Percentiles rank a stretch among this genome's conserved stretches.
phyloP scores from a whole-genome alignment of 2,797 vertebrate genomes.

The Sarcophilus harrisii region DNA sequence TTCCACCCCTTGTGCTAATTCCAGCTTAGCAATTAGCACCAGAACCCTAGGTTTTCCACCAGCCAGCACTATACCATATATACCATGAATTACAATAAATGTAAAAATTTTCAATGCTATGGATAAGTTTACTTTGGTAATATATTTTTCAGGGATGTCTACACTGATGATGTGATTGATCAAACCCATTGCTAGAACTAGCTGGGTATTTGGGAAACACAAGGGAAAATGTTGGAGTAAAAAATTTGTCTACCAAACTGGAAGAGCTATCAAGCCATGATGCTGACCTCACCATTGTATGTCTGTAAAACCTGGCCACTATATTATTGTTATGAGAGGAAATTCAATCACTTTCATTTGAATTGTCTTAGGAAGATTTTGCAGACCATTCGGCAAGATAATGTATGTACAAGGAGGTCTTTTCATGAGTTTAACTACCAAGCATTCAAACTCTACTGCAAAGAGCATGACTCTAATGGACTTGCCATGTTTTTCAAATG shows the following conservation, averaged over 20 bases:
- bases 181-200: fast-evolving
- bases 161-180: not conserved
- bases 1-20: no score
- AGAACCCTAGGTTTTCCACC: not conserved
- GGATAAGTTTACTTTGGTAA: not conserved
- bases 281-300: not conserved
- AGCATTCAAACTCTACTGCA: not conserved
- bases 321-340: not conserved
- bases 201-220: not conserved
- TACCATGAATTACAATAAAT: not conserved
- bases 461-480: not conserved
- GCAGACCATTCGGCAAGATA: not conserved
- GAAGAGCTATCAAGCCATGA: not conserved
- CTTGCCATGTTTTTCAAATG: not conserved
- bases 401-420: not conserved
- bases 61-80: not conserved
- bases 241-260: not conserved
- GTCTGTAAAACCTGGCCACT: not conserved
- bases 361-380: not conserved
- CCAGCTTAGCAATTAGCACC: no score
- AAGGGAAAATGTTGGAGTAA: not conserved
- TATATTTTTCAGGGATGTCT: not conserved
- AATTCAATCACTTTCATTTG: not conserved
- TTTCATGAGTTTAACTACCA: not conserved
- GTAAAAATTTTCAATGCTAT: not conserved